These are phyloP conservation scores for Cisticola juncidis DNA, from an alignment of 2,113 vertebrate genomes.

Conservation along the genomic window DNA sequence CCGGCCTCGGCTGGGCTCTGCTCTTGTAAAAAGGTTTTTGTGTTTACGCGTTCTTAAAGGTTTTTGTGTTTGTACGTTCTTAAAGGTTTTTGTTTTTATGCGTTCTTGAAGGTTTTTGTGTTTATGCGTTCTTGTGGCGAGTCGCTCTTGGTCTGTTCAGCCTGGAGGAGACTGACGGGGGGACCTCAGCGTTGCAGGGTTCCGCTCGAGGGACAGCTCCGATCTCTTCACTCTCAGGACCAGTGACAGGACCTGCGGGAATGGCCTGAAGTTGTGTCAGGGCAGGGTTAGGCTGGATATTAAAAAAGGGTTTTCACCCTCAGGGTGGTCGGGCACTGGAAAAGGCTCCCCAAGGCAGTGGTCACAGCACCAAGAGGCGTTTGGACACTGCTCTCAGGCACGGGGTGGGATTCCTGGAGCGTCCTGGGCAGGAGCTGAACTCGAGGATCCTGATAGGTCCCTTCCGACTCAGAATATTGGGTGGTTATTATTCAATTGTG, in stretches of 20 bases:
- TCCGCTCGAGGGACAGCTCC: not conserved
- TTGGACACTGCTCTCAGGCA: fast-evolving
- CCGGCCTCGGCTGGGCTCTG: fast-evolving
- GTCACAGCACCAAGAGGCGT: fast-evolving
- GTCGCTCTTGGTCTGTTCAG: fast-evolving
- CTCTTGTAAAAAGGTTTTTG: fast-evolving
- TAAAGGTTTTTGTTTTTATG: fast-evolving
- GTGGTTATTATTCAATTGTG: too few species aligned
- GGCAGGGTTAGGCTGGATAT: not conserved
- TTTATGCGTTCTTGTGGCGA: fast-evolving
- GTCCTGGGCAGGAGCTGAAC: not conserved
- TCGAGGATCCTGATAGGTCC: fast-evolving
- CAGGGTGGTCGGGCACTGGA: not conserved
- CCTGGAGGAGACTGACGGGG: not conserved
- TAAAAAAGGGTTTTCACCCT: not conserved
- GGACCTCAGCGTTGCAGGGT: too few species aligned
- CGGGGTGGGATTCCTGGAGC: not conserved
- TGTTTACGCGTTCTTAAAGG: too few species aligned
- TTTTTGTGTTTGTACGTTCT: fast-evolving
- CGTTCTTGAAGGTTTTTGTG: too few species aligned
- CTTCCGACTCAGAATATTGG: not conserved
- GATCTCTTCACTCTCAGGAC: fast-evolving
- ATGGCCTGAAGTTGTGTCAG: not conserved
- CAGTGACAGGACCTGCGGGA: not conserved
- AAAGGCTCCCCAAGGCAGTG: too few species aligned